Conservation (phyloP, 1,140 invertebrate species). For the Caenorhabditis brenneri region DNA sequence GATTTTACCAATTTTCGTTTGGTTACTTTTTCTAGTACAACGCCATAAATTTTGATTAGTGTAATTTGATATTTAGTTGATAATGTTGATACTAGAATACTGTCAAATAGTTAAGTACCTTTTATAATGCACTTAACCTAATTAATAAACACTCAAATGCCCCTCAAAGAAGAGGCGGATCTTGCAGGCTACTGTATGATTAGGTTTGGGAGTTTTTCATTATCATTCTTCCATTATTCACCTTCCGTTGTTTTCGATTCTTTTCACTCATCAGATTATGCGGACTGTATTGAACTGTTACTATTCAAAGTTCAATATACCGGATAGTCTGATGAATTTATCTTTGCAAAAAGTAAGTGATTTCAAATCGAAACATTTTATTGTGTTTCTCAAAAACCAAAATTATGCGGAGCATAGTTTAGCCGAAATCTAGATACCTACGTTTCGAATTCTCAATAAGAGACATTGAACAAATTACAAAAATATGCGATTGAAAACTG, state of each 20-base stretch:
- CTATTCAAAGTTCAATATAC: constrained; percentile 3
- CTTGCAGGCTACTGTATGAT: background rate
- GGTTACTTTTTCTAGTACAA: background rate
- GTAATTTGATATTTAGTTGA: constrained; percentile 11
- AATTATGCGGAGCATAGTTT: too few species aligned
- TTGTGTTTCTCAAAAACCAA: too few species aligned
- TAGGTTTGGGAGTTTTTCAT: background rate
- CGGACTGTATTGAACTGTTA: background rate
- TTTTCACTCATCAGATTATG: background rate
- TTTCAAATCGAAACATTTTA: too few species aligned
- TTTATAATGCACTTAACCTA: background rate
- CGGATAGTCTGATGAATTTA: background rate
- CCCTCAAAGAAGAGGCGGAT: background rate
- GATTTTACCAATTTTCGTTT: background rate
- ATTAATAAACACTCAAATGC: constrained; percentile 14
- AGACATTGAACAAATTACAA: background rate
- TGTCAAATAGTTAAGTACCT: constrained; percentile 1
- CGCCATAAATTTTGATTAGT: background rate
- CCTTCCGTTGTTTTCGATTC: background rate
- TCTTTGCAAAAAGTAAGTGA: too few species aligned
- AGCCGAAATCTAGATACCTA: too few species aligned
- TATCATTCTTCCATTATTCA: background rate
- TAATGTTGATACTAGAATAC: constrained; percentile 13
- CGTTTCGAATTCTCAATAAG: too few species aligned
- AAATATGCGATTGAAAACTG: background rate